Evolutionary conservation across 1,140 invertebrate species (phyloP).

Genomic region (Listronotus oregonensis): DNA sequence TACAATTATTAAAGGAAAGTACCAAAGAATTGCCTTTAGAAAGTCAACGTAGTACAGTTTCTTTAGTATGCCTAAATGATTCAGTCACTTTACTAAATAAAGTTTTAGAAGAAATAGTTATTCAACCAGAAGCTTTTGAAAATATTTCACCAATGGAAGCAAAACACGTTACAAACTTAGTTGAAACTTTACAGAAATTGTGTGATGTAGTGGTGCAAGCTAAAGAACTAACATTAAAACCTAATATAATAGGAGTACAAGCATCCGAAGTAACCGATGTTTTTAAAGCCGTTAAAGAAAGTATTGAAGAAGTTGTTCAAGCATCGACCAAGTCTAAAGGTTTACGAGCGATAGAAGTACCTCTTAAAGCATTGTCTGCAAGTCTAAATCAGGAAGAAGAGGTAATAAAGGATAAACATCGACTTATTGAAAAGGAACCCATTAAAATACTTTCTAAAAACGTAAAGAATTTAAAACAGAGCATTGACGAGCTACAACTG

Average conservation of each 20-base stretch:
- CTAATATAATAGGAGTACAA: conserved; percentile 19
- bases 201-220: conserved; percentile 19
- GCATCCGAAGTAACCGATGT: conserved; percentile 16
- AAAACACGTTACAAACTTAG: conserved; percentile 7
- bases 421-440: background rate
- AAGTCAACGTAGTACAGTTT: background rate
- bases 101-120: conserved; percentile 16
- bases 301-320: conserved; percentile 8
- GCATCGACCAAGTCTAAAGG: background rate
- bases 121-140: background rate
- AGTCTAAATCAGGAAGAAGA: background rate
- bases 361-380: background rate
- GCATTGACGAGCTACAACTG: background rate
- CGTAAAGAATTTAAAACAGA: conserved; percentile 1
- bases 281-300: conserved; percentile 18
- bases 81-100: background rate
- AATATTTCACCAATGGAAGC: too few relatives aligned
- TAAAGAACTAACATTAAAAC: conserved; percentile 16
- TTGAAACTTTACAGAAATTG: conserved; percentile 28
- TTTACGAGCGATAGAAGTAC: background rate
- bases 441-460: background rate
- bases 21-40: background rate
- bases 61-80: background rate
- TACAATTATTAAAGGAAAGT: background rate
- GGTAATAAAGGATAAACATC: background rate